Conservation (phyloP, 2,888 invertebrate species). For the Caenorhabditis japonica region DNA sequence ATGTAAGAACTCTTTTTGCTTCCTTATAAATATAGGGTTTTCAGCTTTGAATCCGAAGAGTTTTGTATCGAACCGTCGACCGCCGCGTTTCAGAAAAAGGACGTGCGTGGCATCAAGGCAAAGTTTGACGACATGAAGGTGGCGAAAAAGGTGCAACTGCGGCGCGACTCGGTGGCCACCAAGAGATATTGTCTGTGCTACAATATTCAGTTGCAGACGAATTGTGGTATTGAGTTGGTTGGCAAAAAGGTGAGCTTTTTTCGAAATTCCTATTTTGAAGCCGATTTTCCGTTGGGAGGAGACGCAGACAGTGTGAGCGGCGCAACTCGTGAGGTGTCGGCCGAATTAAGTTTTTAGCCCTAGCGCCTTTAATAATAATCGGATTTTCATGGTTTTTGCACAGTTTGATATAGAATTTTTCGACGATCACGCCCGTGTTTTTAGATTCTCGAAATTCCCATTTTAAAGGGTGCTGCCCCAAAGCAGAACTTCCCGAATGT, state of each 20-base stretch:
- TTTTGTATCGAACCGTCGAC: constrained; percentile 73
- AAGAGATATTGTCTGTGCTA: constrained; percentile 75
- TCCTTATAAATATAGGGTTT: constrained; percentile 4
- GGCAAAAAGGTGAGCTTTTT: constrained; percentile 62
- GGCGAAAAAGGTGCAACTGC: constrained; percentile 75
- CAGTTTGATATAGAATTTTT: no score
- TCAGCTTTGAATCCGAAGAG: constrained; percentile 73
- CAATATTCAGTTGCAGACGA: constrained; percentile 68
- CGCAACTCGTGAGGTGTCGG: no score
- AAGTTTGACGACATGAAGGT: constrained; percentile 77
- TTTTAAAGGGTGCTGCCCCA: no score
- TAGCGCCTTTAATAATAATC: no score
- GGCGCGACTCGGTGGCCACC: constrained; percentile 75
- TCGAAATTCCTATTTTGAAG: no score
- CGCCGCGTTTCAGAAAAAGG: constrained; percentile 65
- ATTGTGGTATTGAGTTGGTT: constrained; percentile 74
- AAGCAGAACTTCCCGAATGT: no score
- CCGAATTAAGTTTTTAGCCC: no score
- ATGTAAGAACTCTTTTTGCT: constrained; percentile 57
- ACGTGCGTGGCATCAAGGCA: constrained; percentile 66
- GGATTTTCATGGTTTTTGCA: no score
- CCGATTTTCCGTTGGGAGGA: no score
- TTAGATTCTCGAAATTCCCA: no score
- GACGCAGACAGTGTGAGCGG: no score
- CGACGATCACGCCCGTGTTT: no score